Evolutionary conservation across 2,888 invertebrate genomes (phyloP).

Genomic region (Hydrotaea cyrtoneurina): DNA sequence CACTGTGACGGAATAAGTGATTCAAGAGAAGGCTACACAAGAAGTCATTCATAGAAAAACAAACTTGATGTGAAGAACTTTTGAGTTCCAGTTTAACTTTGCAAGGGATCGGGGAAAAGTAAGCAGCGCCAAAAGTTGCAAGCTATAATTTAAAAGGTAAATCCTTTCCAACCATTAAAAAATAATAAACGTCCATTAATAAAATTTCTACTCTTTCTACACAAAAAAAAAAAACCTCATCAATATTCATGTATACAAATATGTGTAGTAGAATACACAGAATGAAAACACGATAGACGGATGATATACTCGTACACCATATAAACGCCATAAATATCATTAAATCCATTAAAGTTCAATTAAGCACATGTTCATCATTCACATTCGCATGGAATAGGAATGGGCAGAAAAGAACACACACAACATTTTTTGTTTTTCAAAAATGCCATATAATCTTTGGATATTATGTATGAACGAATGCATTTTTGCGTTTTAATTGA

Average conservation of each 20-base stretch:
- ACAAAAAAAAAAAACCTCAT: background rate
- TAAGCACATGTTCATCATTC: slow-evolving; percentile 51
- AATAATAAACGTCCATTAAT: background rate
- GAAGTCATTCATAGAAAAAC: too few species aligned
- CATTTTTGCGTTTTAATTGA: slow-evolving; percentile 50
- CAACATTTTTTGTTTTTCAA: background rate
- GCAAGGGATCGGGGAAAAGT: too few species aligned
- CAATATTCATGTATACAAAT: slow-evolving; percentile 4
- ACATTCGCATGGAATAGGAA: background rate
- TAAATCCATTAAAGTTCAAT: slow-evolving; percentile 64
- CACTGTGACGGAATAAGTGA: too few species aligned
- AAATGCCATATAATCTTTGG: slow-evolving; percentile 14
- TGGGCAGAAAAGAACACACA: slow-evolving; percentile 12
- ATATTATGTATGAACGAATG: background rate
- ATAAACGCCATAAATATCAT: slow-evolving; percentile 35
- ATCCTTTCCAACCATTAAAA: background rate
- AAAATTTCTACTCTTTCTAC: too few species aligned
- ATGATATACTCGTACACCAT: slow-evolving; percentile 1
- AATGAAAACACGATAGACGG: background rate
- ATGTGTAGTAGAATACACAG: too few species aligned
- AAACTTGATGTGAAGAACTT: too few species aligned
- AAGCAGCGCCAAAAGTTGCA: too few species aligned
- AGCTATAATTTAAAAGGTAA: background rate
- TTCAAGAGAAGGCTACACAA: too few species aligned
- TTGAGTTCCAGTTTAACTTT: too few species aligned